Percentiles rank a stretch among this genome's conserved stretches.
phyloP scores from a whole-genome alignment of 2,113 vertebrate species.

The Melospiza georgiana region DNA sequence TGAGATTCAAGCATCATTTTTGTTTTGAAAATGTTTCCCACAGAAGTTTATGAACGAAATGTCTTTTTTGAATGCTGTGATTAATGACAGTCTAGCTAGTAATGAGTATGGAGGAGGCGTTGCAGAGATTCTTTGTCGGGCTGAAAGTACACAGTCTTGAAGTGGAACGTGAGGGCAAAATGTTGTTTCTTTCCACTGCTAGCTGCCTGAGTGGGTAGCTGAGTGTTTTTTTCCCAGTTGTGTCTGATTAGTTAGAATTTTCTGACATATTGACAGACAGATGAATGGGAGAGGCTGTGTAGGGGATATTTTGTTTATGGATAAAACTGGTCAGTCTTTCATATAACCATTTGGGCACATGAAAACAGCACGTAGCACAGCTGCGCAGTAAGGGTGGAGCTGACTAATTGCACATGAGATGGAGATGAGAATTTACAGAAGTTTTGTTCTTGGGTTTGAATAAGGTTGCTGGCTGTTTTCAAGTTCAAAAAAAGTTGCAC shows the following conservation, averaged over 20 bases:
- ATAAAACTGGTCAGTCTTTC: neutral
- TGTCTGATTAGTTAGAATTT: neutral
- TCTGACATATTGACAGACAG: neutral
- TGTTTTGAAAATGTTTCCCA: constrained; percentile 48
- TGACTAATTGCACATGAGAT: neutral
- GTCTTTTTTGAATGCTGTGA: neutral
- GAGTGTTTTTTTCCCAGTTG: neutral
- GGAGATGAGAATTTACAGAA: neutral
- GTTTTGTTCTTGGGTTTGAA: neutral
- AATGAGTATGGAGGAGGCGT: constrained; percentile 15
- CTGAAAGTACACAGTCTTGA: neutral
- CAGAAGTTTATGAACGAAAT: constrained; percentile 25
- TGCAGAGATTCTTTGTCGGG: neutral
- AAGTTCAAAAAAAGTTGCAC: neutral
- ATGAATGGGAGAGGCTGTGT: neutral
- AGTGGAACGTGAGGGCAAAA: neutral
- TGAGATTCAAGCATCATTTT: constrained; percentile 12
- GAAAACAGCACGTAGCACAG: neutral
- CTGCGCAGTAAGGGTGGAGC: neutral
- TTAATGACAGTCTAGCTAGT: constrained; percentile 35
- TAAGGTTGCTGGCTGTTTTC: neutral
- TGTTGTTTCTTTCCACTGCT: neutral
- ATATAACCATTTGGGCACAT: neutral
- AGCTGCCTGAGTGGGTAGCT: neutral
- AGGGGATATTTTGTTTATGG: neutral